phyloP scores from a whole-genome alignment of 2,888 invertebrate species.

The Halictus quadricinctus region DNA sequence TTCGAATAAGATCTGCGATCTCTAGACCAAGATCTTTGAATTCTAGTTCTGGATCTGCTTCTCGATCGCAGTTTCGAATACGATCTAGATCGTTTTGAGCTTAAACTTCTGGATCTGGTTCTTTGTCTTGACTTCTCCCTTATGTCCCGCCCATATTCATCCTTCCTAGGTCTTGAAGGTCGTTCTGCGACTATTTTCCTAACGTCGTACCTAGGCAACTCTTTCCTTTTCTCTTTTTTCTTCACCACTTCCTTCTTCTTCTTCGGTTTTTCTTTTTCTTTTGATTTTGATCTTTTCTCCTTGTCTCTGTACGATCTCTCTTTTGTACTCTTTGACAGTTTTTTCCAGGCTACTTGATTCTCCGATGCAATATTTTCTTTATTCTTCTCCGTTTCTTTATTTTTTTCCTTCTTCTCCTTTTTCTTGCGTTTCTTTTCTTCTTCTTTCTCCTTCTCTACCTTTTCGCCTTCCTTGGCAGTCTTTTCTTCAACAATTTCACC shows the following conservation, averaged over 20 bases:
- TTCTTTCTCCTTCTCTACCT: constrained; percentile 76
- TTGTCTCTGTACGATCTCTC: constrained; percentile 91
- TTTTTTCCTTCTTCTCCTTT: constrained; percentile 83
- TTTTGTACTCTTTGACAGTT: constrained; percentile 90
- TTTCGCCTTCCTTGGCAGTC: constrained; percentile 65
- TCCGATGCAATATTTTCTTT: constrained; percentile 83
- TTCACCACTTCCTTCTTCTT: constrained; percentile 78
- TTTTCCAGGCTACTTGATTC: constrained; percentile 88
- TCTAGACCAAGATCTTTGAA: constrained; percentile 76
- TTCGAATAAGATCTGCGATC: constrained; percentile 72
- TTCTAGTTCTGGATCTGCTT: constrained; percentile 75
- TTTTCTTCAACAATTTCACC: constrained; percentile 74
- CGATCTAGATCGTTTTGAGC: constrained; percentile 76
- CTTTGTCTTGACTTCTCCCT: constrained; percentile 71
- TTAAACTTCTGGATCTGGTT: constrained; percentile 71
- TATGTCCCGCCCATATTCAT: constrained; percentile 91
- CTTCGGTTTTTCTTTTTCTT: constrained; percentile 81
- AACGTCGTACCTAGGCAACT: constrained; percentile 92
- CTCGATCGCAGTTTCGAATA: constrained; percentile 76
- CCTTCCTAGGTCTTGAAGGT: constrained; percentile 86
- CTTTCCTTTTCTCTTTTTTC: constrained; percentile 88
- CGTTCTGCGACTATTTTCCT: constrained; percentile 89
- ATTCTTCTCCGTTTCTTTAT: constrained; percentile 82
- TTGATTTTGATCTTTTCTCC: constrained; percentile 78
- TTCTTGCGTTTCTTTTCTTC: constrained; percentile 83